Conservation (phyloP, 2,113 vertebrate species). For the Pelodiscus sinensis region DNA sequence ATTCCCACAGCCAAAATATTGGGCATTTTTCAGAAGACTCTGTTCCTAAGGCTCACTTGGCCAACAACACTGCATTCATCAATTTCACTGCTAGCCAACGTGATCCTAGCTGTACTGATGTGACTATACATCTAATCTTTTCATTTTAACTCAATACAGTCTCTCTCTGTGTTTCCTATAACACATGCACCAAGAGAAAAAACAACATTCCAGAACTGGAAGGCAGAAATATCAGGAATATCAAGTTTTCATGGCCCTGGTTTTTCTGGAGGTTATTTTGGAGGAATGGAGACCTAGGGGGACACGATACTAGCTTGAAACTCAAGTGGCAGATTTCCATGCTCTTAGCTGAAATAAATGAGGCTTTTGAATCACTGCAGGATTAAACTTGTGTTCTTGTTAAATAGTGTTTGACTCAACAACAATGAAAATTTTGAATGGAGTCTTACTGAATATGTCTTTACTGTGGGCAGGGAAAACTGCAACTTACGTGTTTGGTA, state of each 20-base stretch:
- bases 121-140: not conserved
- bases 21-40: conserved; percentile 18
- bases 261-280: not conserved
- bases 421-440: not conserved
- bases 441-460: not conserved
- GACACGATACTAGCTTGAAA: conserved; percentile 12
- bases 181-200: not conserved
- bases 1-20: conserved; percentile 11
- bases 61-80: not conserved
- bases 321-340: not conserved
- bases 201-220: not conserved
- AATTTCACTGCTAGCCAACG: not conserved
- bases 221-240: conserved; percentile 21
- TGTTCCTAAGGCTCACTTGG: not conserved
- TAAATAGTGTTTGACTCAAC: not conserved
- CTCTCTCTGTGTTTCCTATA: not conserved
- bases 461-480: not conserved
- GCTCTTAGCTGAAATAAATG: not conserved
- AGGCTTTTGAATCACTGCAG: not conserved
- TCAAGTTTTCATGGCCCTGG: conserved; percentile 7
- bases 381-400: not conserved
- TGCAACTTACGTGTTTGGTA: accelerated
- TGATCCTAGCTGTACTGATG: not conserved
- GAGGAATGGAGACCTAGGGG: not conserved
- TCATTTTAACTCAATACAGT: not conserved